Base-by-base conservation (phyloP, 1,140 invertebrate genomes). In the Condylostylus longicornis region DNA sequence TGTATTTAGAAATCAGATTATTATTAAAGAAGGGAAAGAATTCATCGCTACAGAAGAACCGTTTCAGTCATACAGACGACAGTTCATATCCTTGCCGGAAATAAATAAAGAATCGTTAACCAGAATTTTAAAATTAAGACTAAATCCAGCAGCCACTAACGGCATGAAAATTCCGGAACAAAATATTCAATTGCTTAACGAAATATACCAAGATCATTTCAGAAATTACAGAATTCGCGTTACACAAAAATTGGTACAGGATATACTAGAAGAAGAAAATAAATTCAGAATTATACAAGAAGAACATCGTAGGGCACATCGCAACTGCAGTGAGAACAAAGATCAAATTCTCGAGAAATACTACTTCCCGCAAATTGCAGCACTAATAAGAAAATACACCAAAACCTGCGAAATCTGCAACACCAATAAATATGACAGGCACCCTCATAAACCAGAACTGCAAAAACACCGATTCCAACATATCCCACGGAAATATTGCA, bases 291-390 rank as follows among this genome's bases (percentile, higher is more conserved):
- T 43, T 1, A 39, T 43, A n/a, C 7, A 25, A 21, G 4, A 27
- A 6, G 38, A 39, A 15, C 42, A 43, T 28, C 32, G 20, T 28
- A 39, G 42, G 13, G 42, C 37, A 10, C 37, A 39, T 20, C 31
- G 42, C 25, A 35, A 31, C 27, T 6, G 4, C 1, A 38, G n/a
- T 1, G 37, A 39, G 36, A 40, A 43, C 19, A 35, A 33, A 27
- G 8, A 35, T 6, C 33, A 43, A 33, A 31, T 36, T 8, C 12
- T 36, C 2, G 33, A 43, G 22, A 31, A 29, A 27, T 43, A 36
- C 20, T 40, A 40, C 15, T 40, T 40, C 18, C 42, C 30, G 10
- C n/a, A 28, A 28, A 40, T 37, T 15, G 37, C 3, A 5, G 37
- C 33, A 5, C 9, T 22, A 2, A 37, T 43, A 15, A 36, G 33